These are phyloP conservation scores for Zophobas morio DNA, from an alignment of 1,140 invertebrate species.

Conservation along the genomic window DNA sequence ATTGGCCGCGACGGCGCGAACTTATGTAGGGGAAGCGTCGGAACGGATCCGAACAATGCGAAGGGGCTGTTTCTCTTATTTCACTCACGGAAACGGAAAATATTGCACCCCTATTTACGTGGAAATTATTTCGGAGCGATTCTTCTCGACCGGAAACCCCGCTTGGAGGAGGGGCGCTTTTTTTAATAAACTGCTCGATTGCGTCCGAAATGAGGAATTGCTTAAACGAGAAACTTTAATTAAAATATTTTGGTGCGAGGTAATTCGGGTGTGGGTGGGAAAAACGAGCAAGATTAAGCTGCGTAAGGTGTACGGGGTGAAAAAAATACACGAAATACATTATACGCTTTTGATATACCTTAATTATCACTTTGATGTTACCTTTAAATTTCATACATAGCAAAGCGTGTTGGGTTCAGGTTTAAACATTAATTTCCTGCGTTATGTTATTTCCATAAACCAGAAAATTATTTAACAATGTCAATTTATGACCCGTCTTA, in stretches of 20 bases:
- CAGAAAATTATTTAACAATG: too few relatives aligned
- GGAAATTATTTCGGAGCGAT: constrained; percentile 44
- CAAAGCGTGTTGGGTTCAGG: too few relatives aligned
- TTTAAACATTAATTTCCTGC: too few relatives aligned
- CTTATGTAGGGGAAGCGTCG: constrained; percentile 52
- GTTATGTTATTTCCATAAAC: too few relatives aligned
- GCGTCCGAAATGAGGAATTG: constrained; percentile 16
- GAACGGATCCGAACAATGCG: constrained; percentile 35
- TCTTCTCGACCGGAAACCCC: constrained; percentile 25
- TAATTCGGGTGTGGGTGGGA: background rate
- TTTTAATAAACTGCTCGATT: constrained; percentile 47
- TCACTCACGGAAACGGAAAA: constrained; percentile 46
- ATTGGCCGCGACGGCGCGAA: constrained; percentile 57
- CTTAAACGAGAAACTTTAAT: constrained; percentile 38
- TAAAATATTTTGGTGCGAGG: constrained; percentile 14
- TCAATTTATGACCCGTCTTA: too few relatives aligned
- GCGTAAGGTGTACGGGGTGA: too few relatives aligned
- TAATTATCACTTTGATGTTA: too few relatives aligned
- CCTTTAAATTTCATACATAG: too few relatives aligned
- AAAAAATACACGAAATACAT: too few relatives aligned
- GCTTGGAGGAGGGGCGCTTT: constrained; percentile 18
- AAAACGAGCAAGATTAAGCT: background rate
- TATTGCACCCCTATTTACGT: constrained; percentile 43
- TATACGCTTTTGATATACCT: too few relatives aligned
- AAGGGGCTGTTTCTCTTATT: constrained; percentile 44